phyloP scores from a whole-genome alignment of 2,888 invertebrate genomes.

The Desoria tigrina region DNA sequence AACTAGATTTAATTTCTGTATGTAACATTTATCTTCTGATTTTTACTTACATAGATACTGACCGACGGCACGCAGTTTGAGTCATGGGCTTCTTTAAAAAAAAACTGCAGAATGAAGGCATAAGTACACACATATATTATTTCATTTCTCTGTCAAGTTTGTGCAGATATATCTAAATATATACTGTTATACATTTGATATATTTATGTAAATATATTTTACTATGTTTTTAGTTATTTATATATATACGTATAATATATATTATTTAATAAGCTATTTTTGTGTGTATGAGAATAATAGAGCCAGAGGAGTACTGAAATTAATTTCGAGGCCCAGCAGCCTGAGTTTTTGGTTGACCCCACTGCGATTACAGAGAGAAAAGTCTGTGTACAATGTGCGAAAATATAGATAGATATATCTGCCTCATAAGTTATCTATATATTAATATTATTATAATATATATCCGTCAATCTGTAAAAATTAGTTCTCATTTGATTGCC shows the following conservation, averaged over 20 bases:
- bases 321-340: conserved; percentile 6
- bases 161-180: neutral
- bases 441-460: conserved; percentile 12
- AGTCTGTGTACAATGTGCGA: conserved; percentile 41
- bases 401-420: conserved; percentile 40
- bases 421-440: conserved; percentile 9
- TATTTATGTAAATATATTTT: conserved; percentile 14
- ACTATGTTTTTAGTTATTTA: conserved; percentile 1
- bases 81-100: conserved; percentile 7
- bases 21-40: neutral
- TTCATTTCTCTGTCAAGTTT: conserved; percentile 1
- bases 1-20: conserved; percentile 14
- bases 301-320: conserved; percentile 7
- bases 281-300: conserved; percentile 12
- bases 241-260: conserved; percentile 3
- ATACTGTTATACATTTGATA: neutral
- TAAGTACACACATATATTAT: conserved; percentile 6
- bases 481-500: conserved; percentile 20
- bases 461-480: conserved; percentile 8
- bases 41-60: conserved; percentile 3
- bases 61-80: conserved; percentile 8
- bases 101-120: conserved; percentile 11
- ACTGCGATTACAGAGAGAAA: conserved; percentile 10
- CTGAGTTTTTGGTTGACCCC: neutral
- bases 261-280: neutral